phyloP scores from a whole-genome alignment of 2,113 vertebrate species.

The Chloropsis hardwickii region DNA sequence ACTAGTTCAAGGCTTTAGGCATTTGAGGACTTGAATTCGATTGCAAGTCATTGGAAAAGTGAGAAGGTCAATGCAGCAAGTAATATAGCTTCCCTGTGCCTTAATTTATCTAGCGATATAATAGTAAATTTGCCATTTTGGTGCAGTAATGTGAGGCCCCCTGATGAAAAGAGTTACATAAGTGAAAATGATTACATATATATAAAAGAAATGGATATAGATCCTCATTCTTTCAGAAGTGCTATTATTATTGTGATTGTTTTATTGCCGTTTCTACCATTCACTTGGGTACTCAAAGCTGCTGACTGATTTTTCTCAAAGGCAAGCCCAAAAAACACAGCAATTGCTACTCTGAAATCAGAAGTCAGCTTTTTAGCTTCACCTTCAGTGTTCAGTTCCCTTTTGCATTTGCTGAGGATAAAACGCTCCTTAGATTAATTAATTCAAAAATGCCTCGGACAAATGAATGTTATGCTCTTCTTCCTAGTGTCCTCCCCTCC shows the following conservation, averaged over 20 bases:
- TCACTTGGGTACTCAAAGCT: constrained; percentile 4
- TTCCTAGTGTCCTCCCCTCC: neutral
- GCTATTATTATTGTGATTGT: constrained; percentile 21
- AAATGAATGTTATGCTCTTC: neutral
- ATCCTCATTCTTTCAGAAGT: constrained; percentile 11
- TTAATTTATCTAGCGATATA: constrained; percentile 25
- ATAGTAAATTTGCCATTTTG: constrained; percentile 16
- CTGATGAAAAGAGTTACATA: constrained; percentile 4
- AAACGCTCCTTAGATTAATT: neutral
- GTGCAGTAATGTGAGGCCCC: neutral
- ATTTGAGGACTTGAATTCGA: neutral
- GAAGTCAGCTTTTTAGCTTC: constrained; percentile 38
- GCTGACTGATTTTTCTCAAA: constrained; percentile 48
- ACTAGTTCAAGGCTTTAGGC: neutral
- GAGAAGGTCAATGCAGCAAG: constrained; percentile 33
- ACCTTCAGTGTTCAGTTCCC: neutral
- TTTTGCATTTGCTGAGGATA: neutral
- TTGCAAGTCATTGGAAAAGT: constrained; percentile 12
- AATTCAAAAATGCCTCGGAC: neutral
- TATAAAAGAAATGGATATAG: constrained; percentile 17
- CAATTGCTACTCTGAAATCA: constrained; percentile 12
- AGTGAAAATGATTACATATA: constrained; percentile 3
- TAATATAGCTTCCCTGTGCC: neutral
- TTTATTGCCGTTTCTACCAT: constrained; percentile 34
- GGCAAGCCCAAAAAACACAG: constrained; percentile 3